phyloP scores from a whole-genome alignment of 2,888 invertebrate genomes.

The Pedicia rivosa region DNA sequence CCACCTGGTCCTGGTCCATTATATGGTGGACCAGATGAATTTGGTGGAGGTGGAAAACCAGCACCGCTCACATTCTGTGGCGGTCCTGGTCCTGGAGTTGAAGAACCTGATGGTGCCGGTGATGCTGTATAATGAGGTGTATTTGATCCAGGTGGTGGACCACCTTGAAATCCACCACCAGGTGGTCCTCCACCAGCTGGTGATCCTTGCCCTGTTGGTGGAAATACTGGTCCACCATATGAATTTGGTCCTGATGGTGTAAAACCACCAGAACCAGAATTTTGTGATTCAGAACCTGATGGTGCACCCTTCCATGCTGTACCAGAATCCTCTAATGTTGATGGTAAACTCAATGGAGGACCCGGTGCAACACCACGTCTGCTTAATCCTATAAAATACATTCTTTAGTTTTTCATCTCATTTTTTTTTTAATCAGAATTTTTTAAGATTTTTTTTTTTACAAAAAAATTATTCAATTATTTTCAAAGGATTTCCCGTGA shows the following conservation, averaged over 20 bases:
- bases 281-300: slow-evolving; percentile 48
- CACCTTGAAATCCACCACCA: slow-evolving; percentile 39
- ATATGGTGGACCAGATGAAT: slow-evolving; percentile 40
- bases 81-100: slow-evolving; percentile 63
- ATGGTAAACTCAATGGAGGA: slow-evolving; percentile 47
- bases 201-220: slow-evolving; percentile 57
- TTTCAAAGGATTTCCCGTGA: no score
- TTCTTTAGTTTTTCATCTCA: no score
- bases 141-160: slow-evolving; percentile 56
- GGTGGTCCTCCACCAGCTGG: slow-evolving; percentile 37
- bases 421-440: no score
- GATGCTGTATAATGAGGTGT: slow-evolving; percentile 76
- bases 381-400: slow-evolving; percentile 54
- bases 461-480: slow-evolving; percentile 4
- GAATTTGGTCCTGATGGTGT: slow-evolving; percentile 33
- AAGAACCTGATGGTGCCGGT: slow-evolving; percentile 66
- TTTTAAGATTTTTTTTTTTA: no score
- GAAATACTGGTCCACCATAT: slow-evolving; percentile 37
- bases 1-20: slow-evolving; percentile 46
- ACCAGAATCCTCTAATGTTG: slow-evolving; percentile 59
- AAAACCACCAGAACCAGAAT: slow-evolving; percentile 37
- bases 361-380: slow-evolving; percentile 43
- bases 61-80: slow-evolving; percentile 38
- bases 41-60: slow-evolving; percentile 36
- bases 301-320: slow-evolving; percentile 60